A percentile compares a stretch with the other conserved stretches of the same genome.
Evolutionary conservation across 2,113 vertebrate genomes (phyloP).

Genomic region (Gallinago media): DNA sequence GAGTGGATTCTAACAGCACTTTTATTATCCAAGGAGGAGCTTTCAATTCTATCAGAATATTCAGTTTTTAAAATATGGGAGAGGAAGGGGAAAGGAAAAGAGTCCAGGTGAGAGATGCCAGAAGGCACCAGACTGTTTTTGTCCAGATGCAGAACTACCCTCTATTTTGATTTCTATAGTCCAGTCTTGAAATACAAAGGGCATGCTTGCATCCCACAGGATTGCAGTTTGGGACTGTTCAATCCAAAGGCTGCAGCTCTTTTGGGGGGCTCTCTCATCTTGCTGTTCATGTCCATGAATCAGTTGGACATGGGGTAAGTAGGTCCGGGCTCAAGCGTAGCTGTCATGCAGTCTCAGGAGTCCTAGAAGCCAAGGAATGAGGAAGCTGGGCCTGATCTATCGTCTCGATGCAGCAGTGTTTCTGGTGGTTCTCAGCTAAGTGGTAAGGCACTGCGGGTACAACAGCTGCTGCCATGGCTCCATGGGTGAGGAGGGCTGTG

Average conservation of each 20-base stretch:
- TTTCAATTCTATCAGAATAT: not conserved
- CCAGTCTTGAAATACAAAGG: not conserved
- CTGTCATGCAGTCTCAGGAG: not conserved
- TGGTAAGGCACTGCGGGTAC: not conserved
- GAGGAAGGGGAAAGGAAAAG: not conserved
- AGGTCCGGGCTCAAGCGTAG: not conserved
- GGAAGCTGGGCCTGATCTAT: not conserved
- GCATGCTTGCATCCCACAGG: not conserved
- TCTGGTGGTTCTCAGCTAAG: not conserved
- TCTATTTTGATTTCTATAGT: not conserved
- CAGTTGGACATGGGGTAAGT: not conserved
- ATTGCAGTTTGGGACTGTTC: not conserved
- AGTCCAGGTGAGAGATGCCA: not conserved
- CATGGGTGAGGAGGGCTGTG: not conserved
- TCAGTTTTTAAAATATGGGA: not conserved
- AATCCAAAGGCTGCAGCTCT: not conserved
- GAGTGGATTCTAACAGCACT: not conserved
- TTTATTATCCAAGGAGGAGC: not conserved
- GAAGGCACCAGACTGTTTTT: not conserved
- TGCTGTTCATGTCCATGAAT: accelerated
- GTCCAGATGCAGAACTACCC: not conserved
- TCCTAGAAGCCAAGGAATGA: not conserved
- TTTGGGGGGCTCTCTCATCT: not conserved
- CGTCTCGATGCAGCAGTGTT: not conserved
- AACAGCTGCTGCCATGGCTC: not conserved